phyloP scores from a whole-genome alignment of 2,888 invertebrate genomes.

The Pemphredon lugubris region DNA sequence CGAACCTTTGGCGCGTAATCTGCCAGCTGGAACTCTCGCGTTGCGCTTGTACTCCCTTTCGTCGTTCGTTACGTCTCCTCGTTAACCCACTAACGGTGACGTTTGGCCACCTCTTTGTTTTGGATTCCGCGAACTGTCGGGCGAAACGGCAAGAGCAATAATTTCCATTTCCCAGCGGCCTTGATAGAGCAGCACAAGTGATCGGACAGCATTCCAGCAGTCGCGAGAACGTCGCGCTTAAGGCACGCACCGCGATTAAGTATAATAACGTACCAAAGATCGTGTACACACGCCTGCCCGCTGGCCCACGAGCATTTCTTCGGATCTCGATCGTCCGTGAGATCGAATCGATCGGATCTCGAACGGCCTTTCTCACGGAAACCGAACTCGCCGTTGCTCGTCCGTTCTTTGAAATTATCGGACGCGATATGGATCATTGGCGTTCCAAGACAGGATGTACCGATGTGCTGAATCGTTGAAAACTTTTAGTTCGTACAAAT shows the following conservation, averaged over 20 bases:
- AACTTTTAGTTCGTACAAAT: no score
- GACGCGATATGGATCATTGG: no score
- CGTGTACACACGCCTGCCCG: constrained; percentile 2
- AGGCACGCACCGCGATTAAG: constrained; percentile 59
- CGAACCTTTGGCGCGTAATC: no score
- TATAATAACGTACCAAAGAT: constrained; percentile 51
- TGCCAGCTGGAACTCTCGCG: no score
- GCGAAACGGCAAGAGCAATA: constrained; percentile 63
- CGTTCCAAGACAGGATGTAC: no score
- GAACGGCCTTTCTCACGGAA: background rate
- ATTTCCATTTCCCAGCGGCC: constrained; percentile 77
- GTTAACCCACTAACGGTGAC: constrained; percentile 46
- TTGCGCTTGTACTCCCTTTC: no score
- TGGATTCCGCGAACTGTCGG: constrained; percentile 42
- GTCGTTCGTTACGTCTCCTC: background rate
- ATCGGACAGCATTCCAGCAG: constrained; percentile 77
- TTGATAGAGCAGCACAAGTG: constrained; percentile 73
- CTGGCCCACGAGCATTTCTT: constrained; percentile 20
- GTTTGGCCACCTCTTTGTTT: constrained; percentile 46
- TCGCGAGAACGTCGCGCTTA: constrained; percentile 66
- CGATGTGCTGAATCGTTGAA: no score
- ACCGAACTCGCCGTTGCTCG: no score
- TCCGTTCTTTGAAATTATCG: no score
- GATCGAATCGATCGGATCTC: no score
- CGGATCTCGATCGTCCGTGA: background rate